Conservation (phyloP, 2,888 invertebrate genomes). For the Sinelater perroti region DNA sequence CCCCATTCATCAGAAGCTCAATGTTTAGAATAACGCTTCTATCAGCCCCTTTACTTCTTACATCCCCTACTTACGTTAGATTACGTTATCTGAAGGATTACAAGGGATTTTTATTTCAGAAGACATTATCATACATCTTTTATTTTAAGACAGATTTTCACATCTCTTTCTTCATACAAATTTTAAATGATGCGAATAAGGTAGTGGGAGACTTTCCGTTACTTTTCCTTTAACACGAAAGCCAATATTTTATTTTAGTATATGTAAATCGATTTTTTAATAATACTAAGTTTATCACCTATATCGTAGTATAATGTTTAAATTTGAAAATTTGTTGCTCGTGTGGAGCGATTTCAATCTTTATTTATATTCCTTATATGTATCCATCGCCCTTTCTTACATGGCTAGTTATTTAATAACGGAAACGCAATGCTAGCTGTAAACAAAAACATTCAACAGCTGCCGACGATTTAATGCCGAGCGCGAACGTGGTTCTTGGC, state of each 20-base stretch:
- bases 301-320: too few species aligned
- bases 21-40: slow-evolving; percentile 53
- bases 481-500: slow-evolving; percentile 26
- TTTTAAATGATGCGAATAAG: slow-evolving; percentile 1
- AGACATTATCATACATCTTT: slow-evolving; percentile 33
- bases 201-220: neutral
- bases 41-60: slow-evolving; percentile 47
- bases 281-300: too few species aligned
- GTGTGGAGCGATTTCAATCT: too few species aligned
- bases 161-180: slow-evolving; percentile 1
- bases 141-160: slow-evolving; percentile 11
- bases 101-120: slow-evolving; percentile 41
- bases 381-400: too few species aligned
- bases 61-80: slow-evolving; percentile 51
- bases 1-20: slow-evolving; percentile 57
- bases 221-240: too few species aligned
- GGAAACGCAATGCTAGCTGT: slow-evolving; percentile 1
- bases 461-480: slow-evolving; percentile 24
- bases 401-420: too few species aligned
- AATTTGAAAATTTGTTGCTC: too few species aligned
- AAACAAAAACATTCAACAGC: slow-evolving; percentile 26
- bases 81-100: slow-evolving; percentile 50
- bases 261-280: too few species aligned
- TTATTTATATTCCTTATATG: too few species aligned
- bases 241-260: too few species aligned